Conservation (phyloP, 2,797 vertebrate species). For the Brachyalestes nurse region DNA sequence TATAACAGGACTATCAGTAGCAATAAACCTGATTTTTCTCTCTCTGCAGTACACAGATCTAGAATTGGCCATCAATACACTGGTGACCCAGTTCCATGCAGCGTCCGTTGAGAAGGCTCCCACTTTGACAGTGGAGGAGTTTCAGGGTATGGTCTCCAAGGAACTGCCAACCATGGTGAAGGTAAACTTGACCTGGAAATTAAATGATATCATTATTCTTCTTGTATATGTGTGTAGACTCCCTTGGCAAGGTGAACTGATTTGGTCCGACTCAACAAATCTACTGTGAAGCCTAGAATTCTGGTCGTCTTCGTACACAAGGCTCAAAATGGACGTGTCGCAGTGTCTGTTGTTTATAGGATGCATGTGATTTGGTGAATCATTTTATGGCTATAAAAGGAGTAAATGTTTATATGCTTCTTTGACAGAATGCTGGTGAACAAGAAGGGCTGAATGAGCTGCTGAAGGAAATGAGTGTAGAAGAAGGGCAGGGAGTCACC, state of each 20-base stretch:
- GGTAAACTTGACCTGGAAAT: slow-evolving; percentile 54
- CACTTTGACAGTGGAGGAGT: slow-evolving; percentile 72
- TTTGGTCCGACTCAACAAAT: not conserved
- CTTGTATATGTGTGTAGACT: not conserved
- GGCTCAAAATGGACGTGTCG: not conserved
- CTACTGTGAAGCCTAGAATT: not conserved
- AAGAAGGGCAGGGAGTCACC: slow-evolving; percentile 65
- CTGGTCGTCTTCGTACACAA: not conserved
- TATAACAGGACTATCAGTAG: too few species aligned
- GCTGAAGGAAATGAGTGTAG: slow-evolving; percentile 70
- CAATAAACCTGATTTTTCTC: too few species aligned
- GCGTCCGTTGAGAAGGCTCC: slow-evolving; percentile 58
- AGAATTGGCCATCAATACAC: slow-evolving; percentile 73
- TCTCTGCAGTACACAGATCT: slow-evolving; percentile 70
- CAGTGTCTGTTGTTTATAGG: not conserved
- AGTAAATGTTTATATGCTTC: slow-evolving; percentile 30
- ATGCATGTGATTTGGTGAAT: not conserved
- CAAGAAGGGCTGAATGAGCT: slow-evolving; percentile 66
- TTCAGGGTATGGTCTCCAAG: slow-evolving; percentile 71
- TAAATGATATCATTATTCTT: not conserved
- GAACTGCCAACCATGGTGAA: slow-evolving; percentile 69
- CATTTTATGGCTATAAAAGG: slow-evolving; percentile 1
- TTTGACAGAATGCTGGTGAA: slow-evolving; percentile 61
- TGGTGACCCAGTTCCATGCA: slow-evolving; percentile 74
- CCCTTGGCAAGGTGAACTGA: not conserved